Conservation (phyloP, 2,888 invertebrate species). For the Drosophila anomalata region DNA sequence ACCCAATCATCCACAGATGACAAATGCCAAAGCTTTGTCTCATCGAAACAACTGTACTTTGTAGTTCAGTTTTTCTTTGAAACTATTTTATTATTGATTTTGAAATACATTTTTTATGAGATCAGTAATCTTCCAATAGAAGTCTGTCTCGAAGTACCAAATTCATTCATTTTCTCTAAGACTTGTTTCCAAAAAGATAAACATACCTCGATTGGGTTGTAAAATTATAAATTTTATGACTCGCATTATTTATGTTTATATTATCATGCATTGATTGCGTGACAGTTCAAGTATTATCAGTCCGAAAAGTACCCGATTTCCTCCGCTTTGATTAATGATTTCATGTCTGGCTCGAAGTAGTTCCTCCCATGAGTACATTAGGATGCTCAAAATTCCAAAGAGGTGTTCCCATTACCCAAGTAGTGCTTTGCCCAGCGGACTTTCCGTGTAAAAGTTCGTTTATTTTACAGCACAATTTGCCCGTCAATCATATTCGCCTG, state of each 20-base stretch:
- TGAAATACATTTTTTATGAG: no score
- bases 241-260: conserved; percentile 11
- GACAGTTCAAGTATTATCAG: conserved; percentile 27
- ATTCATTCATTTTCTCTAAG: no score
- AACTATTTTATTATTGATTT: background rate
- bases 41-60: conserved; percentile 24
- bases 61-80: background rate
- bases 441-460: conserved; percentile 18
- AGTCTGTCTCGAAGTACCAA: no score
- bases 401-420: conserved; percentile 20
- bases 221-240: background rate
- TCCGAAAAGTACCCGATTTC: conserved; percentile 4
- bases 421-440: conserved; percentile 22
- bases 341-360: conserved; percentile 13
- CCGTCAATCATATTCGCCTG: conserved; percentile 23
- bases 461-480: conserved; percentile 12
- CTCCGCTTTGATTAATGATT: conserved; percentile 12
- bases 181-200: background rate
- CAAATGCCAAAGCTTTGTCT: conserved; percentile 16
- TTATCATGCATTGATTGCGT: conserved; percentile 27
- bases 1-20: conserved; percentile 6
- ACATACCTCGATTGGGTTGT: background rate
- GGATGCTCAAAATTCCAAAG: background rate
- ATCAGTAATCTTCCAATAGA: no score
- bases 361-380: conserved; percentile 4